These are phyloP conservation scores for Strigamia maritima DNA, from an alignment of 2,888 invertebrate genomes.

Conservation along the genomic window DNA sequence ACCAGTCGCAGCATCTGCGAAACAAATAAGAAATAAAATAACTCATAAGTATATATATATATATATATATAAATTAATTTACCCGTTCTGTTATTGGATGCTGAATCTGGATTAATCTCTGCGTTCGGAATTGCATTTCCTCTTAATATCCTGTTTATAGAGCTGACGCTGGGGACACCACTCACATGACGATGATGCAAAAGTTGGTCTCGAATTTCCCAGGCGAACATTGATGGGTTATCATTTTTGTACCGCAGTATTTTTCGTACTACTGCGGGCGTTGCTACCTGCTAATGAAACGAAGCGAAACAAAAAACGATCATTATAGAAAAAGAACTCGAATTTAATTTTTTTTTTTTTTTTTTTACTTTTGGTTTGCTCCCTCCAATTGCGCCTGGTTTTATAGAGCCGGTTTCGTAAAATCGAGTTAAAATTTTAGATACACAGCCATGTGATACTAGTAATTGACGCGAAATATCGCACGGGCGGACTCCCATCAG, in stretches of 20 bases:
- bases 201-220: conserved; percentile 90
- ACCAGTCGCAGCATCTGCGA: not conserved
- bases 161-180: conserved; percentile 83
- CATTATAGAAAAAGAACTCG: not conserved
- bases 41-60: not conserved
- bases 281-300: conserved; percentile 83
- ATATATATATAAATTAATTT: not conserved
- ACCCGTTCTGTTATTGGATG: conserved; percentile 10
- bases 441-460: conserved; percentile 95
- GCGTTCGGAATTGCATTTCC: conserved; percentile 56
- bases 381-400: conserved; percentile 91
- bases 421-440: conserved; percentile 94
- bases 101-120: not conserved
- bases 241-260: conserved; percentile 90
- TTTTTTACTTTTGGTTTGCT: conserved; percentile 82
- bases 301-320: not conserved
- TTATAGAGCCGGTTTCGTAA: conserved; percentile 93
- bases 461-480: conserved; percentile 90
- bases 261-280: conserved; percentile 91
- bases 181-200: conserved; percentile 72
- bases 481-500: conserved; percentile 91
- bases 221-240: conserved; percentile 93
- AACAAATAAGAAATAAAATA: not conserved
- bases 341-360: not conserved
- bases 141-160: conserved; percentile 86